Base-by-base conservation (phyloP, 2,113 vertebrate genomes). In the Leptobrachium leishanense region DNA sequence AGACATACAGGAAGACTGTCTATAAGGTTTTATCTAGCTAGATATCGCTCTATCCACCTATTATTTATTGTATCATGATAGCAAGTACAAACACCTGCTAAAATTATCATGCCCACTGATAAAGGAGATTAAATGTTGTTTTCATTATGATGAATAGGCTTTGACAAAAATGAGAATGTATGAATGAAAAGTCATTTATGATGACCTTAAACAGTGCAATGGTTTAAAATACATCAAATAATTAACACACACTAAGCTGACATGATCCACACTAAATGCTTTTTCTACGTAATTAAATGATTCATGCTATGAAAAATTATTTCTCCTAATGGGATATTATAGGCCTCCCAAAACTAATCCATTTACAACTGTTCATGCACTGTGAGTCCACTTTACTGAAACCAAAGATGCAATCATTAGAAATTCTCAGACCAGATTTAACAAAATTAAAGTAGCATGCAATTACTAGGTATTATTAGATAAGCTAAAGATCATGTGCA, bases 261-360 rank as follows among this genome's bases (percentile, higher is more conserved):
- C 41, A 31, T 64, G 43, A 15, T 69, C 43, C 42, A 15, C 15
- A 69, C 42, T 46, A 46, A 69, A 15, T 43, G 67, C 10, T n/a
- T n/a, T 46, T 8, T 69, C n/a, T 31, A 13, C 11, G 43, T 69
- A 69, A 20, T 41, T 43, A 69, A 69, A 69, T 69, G 67, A 69
- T 69, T 69, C 3, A 46, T 20, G 67, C 43, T 44, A 69, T 69
- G 67, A 69, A 42, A 69, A 69, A 69, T 69, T 69, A 69, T 69
- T 69, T 43, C 11, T 46, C 67, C 43, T 69, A 69, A 69, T 69
- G 15, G 67, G 42, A 69, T 69, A 69, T 2, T 42, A 44, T 69
- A 46, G 46, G 67, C 67, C 67, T 69, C 15, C 43, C 67, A 43
- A 69, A 46, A 69, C 67, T 2, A 69, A 69, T 69, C 43, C 15